Evolutionary conservation across 2,797 vertebrate genomes (phyloP).

Genomic region (Pangasius mekongensis): DNA sequence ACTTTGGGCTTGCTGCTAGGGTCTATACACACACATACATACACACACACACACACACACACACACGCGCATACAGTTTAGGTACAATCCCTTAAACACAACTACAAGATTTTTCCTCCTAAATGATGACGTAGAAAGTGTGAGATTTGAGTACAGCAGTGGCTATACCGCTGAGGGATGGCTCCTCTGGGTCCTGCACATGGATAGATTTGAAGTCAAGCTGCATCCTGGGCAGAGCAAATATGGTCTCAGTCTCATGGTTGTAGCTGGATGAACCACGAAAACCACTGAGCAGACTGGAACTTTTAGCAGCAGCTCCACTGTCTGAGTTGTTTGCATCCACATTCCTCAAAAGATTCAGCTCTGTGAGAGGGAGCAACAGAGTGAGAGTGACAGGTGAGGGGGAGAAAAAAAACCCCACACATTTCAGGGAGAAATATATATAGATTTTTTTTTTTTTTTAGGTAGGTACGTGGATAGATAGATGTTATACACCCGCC

Average conservation of each 20-base stretch:
- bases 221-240: conserved; percentile 97
- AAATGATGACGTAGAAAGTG: background rate
- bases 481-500: too few species aligned
- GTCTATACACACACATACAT: conserved; percentile 62
- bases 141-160: background rate
- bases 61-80: conserved; percentile 3
- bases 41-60: conserved; percentile 3
- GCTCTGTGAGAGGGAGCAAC: conserved; percentile 72
- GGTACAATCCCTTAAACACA: background rate
- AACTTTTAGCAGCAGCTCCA: conserved; percentile 86
- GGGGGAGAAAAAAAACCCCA: background rate
- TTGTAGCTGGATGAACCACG: conserved; percentile 93
- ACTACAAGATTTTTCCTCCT: background rate
- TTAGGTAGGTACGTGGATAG: too few species aligned
- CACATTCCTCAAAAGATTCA: conserved; percentile 93
- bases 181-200: conserved; percentile 93
- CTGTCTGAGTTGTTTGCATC: conserved; percentile 91
- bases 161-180: conserved; percentile 84
- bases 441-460: too few species aligned
- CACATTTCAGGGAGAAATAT: too few species aligned
- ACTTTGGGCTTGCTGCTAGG: conserved; percentile 91
- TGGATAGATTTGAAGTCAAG: conserved; percentile 98
- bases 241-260: conserved; percentile 98
- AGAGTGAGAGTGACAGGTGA: background rate
- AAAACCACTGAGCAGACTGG: conserved; percentile 92